These are phyloP conservation scores for Elephantulus edwardii DNA, from an alignment of 2,113 vertebrate genomes.

Conservation along the genomic window DNA sequence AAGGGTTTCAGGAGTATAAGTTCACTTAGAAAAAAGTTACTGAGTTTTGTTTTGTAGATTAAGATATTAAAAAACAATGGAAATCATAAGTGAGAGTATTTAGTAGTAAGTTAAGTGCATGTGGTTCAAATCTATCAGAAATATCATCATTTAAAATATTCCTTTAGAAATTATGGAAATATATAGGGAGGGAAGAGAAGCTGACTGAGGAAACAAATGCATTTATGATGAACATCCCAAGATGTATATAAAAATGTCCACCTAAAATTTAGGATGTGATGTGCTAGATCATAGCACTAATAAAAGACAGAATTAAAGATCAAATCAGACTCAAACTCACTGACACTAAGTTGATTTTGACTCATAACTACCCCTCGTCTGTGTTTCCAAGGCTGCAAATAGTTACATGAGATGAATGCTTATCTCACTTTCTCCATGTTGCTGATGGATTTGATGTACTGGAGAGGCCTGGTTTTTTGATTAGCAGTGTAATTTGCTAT, in stretches of 20 bases:
- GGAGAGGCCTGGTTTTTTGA: too few relatives aligned
- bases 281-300: not conserved
- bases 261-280: not conserved
- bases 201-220: not conserved
- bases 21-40: not conserved
- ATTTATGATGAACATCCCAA: not conserved
- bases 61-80: not conserved
- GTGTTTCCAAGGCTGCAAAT: too few relatives aligned
- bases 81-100: not conserved
- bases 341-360: too few relatives aligned
- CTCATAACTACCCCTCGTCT: too few relatives aligned
- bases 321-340: too few relatives aligned
- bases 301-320: not conserved
- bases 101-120: not conserved
- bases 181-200: not conserved
- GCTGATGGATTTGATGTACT: too few relatives aligned
- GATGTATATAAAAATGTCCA: not conserved
- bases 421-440: too few relatives aligned
- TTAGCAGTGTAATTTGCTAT: too few relatives aligned
- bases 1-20: not conserved
- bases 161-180: not conserved
- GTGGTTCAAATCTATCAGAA: not conserved
- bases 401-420: too few relatives aligned
- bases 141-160: not conserved
- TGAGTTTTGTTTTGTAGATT: not conserved